phyloP scores from a whole-genome alignment of 2,113 vertebrate genomes.

The Phocoena phocoena region DNA sequence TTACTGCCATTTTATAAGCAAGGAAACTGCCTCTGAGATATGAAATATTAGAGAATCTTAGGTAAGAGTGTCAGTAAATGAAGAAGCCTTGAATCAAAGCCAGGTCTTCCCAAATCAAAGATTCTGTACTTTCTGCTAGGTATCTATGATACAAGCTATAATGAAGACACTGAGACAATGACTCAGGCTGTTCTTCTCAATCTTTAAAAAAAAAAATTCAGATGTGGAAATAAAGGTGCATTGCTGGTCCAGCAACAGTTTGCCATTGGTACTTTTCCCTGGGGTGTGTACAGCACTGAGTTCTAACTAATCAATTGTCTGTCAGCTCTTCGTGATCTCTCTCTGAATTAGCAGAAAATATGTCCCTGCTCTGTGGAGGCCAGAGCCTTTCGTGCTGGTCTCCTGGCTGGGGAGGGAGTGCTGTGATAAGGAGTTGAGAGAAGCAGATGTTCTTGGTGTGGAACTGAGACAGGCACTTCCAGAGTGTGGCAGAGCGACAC shows the following conservation, averaged over 20 bases:
- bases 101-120: background rate
- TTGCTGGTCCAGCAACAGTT: background rate
- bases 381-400: background rate
- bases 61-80: background rate
- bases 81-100: background rate
- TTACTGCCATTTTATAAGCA: background rate
- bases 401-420: background rate
- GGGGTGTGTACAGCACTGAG: background rate
- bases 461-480: background rate
- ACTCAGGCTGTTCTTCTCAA: background rate
- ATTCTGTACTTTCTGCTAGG: background rate
- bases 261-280: background rate
- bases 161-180: background rate
- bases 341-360: conserved; percentile 25
- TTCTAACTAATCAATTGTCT: background rate
- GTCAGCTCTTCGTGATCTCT: background rate
- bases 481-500: background rate
- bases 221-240: background rate
- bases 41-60: background rate
- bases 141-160: background rate
- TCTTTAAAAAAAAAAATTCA: background rate
- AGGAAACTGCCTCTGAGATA: background rate
- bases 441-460: background rate
- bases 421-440: background rate
- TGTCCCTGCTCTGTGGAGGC: background rate